Percentiles rank a stretch among this genome's conserved stretches.
These are phyloP conservation scores for Mormyrus proboscirostris DNA, from an alignment of 2,797 vertebrate species.

Conservation along the genomic window DNA sequence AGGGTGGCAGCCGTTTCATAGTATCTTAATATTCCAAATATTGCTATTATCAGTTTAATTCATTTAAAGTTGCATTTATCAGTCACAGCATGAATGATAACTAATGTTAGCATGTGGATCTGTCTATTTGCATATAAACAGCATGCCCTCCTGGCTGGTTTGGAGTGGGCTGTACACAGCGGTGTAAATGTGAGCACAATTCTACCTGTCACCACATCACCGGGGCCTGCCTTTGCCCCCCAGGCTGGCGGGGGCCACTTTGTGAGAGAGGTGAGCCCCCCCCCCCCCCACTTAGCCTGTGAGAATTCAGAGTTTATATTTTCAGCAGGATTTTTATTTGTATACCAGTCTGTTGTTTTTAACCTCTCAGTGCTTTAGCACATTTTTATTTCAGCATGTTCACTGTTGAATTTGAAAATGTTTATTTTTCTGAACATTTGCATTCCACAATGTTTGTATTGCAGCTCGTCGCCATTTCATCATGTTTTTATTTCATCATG, in stretches of 20 bases:
- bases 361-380: not conserved
- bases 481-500: not conserved
- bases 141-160: conserved; percentile 60
- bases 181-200: conserved; percentile 55
- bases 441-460: not conserved
- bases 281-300: not conserved
- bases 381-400: not conserved
- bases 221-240: conserved; percentile 58
- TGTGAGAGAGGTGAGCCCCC: conserved; percentile 61
- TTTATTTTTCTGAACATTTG: not conserved
- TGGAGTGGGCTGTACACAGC: conserved; percentile 55
- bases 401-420: not conserved
- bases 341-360: not conserved
- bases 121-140: conserved; percentile 29
- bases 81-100: not conserved
- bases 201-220: conserved; percentile 56
- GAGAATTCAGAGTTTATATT: not conserved
- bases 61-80: not conserved
- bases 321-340: not conserved
- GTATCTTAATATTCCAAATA: not conserved
- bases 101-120: not conserved
- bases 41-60: not conserved
- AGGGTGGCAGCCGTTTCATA: not conserved
- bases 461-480: not conserved
- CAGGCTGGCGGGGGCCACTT: conserved; percentile 59